Evolutionary conservation across 2,113 vertebrate species (phyloP).

Genomic region (Murina feae): DNA sequence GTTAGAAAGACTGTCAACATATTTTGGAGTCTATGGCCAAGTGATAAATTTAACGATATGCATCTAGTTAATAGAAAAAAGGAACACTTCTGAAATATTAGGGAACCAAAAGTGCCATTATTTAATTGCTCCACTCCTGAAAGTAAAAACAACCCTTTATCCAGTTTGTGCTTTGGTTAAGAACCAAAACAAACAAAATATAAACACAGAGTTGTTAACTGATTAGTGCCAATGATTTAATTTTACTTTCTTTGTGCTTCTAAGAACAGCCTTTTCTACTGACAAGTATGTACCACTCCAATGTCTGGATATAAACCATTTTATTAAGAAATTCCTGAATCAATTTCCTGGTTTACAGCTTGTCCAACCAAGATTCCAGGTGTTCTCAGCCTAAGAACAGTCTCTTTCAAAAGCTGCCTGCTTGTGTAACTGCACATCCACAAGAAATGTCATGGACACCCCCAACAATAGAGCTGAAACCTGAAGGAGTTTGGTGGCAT

Average conservation of each 20-base stretch:
- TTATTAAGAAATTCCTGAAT: conserved; percentile 64
- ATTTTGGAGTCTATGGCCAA: conserved; percentile 54
- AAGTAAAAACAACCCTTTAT: conserved; percentile 34
- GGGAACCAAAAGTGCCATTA: background rate
- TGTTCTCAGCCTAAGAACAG: conserved; percentile 51
- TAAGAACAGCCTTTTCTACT: background rate
- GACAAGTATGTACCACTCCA: background rate
- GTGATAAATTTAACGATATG: conserved; percentile 19
- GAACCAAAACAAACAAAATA: conserved; percentile 43
- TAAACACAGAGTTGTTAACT: conserved; percentile 11
- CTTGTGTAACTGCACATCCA: background rate
- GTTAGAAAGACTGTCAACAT: conserved; percentile 48
- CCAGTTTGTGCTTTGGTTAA: conserved; percentile 17
- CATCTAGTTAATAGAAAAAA: conserved; percentile 16
- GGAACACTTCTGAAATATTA: conserved; percentile 13
- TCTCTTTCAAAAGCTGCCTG: conserved; percentile 55
- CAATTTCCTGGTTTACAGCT: conserved; percentile 45
- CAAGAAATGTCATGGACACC: background rate
- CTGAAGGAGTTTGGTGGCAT: conserved; percentile 33
- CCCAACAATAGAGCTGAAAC: conserved; percentile 32
- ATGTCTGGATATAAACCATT: conserved; percentile 7
- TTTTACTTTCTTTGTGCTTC: conserved; percentile 23
- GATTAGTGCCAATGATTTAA: background rate
- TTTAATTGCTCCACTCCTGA: conserved; percentile 29
- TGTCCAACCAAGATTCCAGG: conserved; percentile 46